These are phyloP conservation scores for Notocelia uddmanniana DNA, from an alignment of 2,888 invertebrate genomes.

Conservation along the genomic window DNA sequence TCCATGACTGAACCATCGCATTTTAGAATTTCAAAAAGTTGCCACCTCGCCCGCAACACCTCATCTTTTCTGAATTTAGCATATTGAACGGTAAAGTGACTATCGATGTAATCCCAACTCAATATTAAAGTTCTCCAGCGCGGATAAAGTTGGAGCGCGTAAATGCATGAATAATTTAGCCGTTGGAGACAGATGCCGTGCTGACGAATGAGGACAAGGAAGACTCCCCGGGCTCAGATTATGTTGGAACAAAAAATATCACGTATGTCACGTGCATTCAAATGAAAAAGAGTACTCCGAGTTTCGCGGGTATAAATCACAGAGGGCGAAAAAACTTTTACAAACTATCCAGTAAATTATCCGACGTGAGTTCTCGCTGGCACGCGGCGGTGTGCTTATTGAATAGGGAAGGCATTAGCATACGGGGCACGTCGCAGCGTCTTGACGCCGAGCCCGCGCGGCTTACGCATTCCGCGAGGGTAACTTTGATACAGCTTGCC, in stretches of 20 bases:
- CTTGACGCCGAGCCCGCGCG: slow-evolving; percentile 58
- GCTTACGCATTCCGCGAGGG: slow-evolving; percentile 45
- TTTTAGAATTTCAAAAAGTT: slow-evolving; percentile 61
- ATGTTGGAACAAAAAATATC: slow-evolving; percentile 83
- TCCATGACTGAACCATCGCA: slow-evolving; percentile 84
- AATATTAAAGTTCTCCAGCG: slow-evolving; percentile 73
- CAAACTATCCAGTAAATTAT: slow-evolving; percentile 86
- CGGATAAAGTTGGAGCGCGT: slow-evolving; percentile 77
- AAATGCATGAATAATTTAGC: slow-evolving; percentile 84
- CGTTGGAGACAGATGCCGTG: slow-evolving; percentile 77
- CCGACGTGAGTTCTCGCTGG: slow-evolving; percentile 85
- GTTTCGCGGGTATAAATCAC: slow-evolving; percentile 85
- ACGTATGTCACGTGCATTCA: slow-evolving; percentile 85
- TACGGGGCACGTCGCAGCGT: slow-evolving; percentile 81
- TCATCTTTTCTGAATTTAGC: slow-evolving; percentile 69
- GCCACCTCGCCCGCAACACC: slow-evolving; percentile 57
- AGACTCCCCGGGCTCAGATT: slow-evolving; percentile 75
- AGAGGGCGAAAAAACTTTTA: slow-evolving; percentile 85
- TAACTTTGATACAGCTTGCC: slow-evolving; percentile 39
- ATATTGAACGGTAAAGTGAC: slow-evolving; percentile 76
- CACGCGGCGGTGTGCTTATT: slow-evolving; percentile 85
- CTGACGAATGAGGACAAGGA: slow-evolving; percentile 77
- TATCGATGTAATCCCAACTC: slow-evolving; percentile 77
- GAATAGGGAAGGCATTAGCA: slow-evolving; percentile 84
- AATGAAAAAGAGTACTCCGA: slow-evolving; percentile 85